These are phyloP conservation scores for Centropristis striata DNA, from an alignment of 2,113 vertebrate genomes.

Conservation along the genomic window DNA sequence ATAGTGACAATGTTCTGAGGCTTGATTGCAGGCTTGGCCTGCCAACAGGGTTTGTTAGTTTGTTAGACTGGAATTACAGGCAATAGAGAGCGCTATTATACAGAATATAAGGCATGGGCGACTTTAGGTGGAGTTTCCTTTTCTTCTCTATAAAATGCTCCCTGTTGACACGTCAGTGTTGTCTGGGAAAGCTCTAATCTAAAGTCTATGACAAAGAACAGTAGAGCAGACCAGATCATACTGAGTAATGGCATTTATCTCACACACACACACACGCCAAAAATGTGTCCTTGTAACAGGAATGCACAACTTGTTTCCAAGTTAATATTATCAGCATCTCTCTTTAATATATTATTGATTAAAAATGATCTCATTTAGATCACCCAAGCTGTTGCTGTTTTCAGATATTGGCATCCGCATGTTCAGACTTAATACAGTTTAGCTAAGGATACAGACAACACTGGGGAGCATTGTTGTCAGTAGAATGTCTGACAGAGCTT, in stretches of 20 bases:
- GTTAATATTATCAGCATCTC: background rate
- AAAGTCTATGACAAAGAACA: slow-evolving; percentile 6
- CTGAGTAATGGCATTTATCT: slow-evolving; percentile 11
- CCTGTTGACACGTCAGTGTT: slow-evolving; percentile 43
- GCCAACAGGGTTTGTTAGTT: slow-evolving; percentile 77
- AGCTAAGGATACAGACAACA: background rate
- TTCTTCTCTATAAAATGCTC: slow-evolving; percentile 55
- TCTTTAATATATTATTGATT: background rate
- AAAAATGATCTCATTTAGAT: slow-evolving; percentile 2
- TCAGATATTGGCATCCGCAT: background rate
- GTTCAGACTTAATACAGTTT: background rate
- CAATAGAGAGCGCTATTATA: slow-evolving; percentile 55
- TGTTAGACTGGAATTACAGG: slow-evolving; percentile 67
- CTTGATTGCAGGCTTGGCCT: slow-evolving; percentile 65
- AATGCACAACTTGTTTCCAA: background rate
- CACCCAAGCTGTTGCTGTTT: background rate
- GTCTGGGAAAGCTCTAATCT: slow-evolving; percentile 50
- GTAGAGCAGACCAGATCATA: slow-evolving; percentile 11
- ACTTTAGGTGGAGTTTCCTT: slow-evolving; percentile 76
- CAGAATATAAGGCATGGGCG: slow-evolving; percentile 45
- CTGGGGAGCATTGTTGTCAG: background rate
- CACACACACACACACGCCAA: background rate
- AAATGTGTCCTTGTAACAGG: background rate
- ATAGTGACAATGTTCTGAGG: slow-evolving; percentile 68
- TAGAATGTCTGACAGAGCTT: background rate